phyloP scores from a whole-genome alignment of 1,140 invertebrate species.

The Radopholus similis region DNA sequence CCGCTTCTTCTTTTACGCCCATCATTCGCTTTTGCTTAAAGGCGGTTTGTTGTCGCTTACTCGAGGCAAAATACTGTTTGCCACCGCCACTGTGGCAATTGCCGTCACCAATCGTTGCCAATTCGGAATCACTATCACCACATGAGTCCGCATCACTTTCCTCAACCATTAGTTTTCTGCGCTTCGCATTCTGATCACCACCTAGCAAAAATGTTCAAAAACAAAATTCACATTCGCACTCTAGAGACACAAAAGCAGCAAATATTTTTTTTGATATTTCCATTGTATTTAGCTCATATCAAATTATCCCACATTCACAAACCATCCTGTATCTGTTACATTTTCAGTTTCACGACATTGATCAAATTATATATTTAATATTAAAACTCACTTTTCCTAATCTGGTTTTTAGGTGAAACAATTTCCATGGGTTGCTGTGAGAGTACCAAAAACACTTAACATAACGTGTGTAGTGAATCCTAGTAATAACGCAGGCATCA shows the following conservation, averaged over 20 bases:
- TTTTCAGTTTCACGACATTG: too few relatives aligned
- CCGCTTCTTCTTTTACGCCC: constrained; percentile 4
- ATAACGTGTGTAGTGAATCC: constrained; percentile 13
- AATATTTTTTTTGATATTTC: too few relatives aligned
- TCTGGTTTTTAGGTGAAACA: background rate
- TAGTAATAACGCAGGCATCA: constrained; percentile 19
- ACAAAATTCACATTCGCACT: constrained; percentile 18
- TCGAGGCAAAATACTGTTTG: background rate
- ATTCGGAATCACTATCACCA: constrained; percentile 33
- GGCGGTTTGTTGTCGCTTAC: background rate
- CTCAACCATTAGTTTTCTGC: constrained; percentile 48
- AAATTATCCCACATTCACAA: too few relatives aligned
- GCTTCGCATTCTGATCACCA: constrained; percentile 55
- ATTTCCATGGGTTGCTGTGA: constrained; percentile 6
- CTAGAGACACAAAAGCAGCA: too few relatives aligned
- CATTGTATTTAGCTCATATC: too few relatives aligned
- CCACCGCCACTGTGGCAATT: background rate
- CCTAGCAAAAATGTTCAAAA: too few relatives aligned
- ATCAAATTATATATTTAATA: too few relatives aligned
- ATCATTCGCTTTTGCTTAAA: constrained; percentile 20
- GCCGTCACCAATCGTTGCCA: too few relatives aligned
- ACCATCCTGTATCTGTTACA: too few relatives aligned
- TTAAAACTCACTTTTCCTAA: constrained; percentile 2
- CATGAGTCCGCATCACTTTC: constrained; percentile 34
- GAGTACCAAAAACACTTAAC: constrained; percentile 16